Conservation (phyloP, 2,797 vertebrate species). For the Syndactyla subalaris region DNA sequence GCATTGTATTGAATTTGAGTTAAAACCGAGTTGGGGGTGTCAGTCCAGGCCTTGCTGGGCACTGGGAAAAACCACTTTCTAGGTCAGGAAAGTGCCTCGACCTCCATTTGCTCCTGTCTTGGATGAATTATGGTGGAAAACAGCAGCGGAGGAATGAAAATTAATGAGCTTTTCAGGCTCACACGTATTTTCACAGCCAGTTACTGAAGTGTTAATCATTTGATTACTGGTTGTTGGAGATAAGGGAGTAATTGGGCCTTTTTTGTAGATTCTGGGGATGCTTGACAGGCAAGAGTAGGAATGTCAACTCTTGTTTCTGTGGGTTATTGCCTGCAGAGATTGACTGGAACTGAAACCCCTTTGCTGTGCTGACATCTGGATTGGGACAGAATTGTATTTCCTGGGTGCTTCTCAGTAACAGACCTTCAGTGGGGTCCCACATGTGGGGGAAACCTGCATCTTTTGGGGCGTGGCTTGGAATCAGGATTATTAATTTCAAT, state of each 20-base stretch:
- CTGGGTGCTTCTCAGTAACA: not conserved
- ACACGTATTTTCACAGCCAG: not conserved
- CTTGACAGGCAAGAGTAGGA: not conserved
- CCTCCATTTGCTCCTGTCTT: not conserved
- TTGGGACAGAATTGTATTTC: not conserved
- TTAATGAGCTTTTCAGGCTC: conserved; percentile 3
- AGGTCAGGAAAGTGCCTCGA: not conserved
- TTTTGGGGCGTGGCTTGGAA: not conserved
- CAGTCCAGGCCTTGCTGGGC: not conserved
- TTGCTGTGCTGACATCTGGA: not conserved
- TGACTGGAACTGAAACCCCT: not conserved
- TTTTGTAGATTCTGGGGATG: not conserved
- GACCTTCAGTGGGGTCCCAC: not conserved
- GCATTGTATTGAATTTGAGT: not conserved
- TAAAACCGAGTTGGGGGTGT: not conserved
- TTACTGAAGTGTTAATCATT: conserved; percentile 51
- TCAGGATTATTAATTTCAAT: not conserved
- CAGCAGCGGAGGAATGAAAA: not conserved
- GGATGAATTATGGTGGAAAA: not conserved
- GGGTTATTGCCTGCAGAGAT: not conserved
- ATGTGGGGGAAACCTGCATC: not conserved
- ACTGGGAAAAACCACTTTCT: not conserved
- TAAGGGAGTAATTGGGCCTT: conserved; percentile 32
- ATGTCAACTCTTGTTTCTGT: not conserved
- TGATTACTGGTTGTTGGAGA: conserved; percentile 24